phyloP scores from a whole-genome alignment of 92 coral and sea anemone genomes.

The Phymanthus crucifer region DNA sequence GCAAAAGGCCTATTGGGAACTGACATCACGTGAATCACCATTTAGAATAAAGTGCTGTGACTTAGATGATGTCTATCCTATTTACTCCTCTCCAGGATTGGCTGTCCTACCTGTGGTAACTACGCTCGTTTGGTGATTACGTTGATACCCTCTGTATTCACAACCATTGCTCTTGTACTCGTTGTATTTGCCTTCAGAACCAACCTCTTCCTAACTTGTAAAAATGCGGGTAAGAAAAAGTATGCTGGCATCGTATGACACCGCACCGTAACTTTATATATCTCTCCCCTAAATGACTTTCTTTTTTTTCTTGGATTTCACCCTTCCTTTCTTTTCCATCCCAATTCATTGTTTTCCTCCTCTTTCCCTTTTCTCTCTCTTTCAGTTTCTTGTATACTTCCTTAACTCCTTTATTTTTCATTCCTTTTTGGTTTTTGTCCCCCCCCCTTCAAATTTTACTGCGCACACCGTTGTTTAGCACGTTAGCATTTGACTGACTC shows the following conservation, averaged over 20 bases:
- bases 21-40: too few species aligned
- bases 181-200: constrained; percentile 61
- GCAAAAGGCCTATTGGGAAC: too few species aligned
- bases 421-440: not conserved
- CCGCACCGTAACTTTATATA: too few species aligned
- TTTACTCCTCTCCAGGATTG: constrained; percentile 34
- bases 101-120: constrained; percentile 49
- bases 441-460: not conserved
- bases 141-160: constrained; percentile 67
- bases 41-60: too few species aligned
- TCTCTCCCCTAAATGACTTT: not conserved
- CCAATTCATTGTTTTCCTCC: not conserved
- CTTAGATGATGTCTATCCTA: too few species aligned
- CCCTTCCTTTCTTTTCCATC: not conserved
- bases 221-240: constrained; percentile 44
- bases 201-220: constrained; percentile 53
- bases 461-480: too few species aligned
- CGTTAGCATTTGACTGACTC: too few species aligned
- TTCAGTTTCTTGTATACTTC: not conserved
- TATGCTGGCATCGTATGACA: too few species aligned
- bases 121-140: constrained; percentile 74
- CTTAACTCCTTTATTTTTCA: not conserved
- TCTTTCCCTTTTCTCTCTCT: not conserved
- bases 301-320: not conserved
- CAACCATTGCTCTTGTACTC: constrained; percentile 55